phyloP scores from a whole-genome alignment of 2,888 invertebrate genomes.

The Holacanthella duospinosa region DNA sequence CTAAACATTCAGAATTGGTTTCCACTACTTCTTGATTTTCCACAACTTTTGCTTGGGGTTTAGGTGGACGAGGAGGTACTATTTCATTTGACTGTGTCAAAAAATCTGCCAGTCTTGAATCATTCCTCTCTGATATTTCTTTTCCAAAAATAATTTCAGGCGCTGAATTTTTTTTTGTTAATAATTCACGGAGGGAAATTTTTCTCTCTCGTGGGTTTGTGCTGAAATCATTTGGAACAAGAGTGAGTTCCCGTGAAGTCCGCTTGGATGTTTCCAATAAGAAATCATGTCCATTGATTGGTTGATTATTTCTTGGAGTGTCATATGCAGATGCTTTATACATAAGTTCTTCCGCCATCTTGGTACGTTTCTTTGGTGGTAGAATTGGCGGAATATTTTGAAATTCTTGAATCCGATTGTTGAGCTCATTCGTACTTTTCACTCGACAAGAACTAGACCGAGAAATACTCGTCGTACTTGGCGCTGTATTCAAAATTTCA shows the following conservation, averaged over 20 bases:
- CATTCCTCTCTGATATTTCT: background rate
- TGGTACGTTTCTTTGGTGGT: conserved; percentile 28
- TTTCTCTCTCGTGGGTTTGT: background rate
- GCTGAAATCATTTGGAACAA: background rate
- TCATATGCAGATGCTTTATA: conserved; percentile 21
- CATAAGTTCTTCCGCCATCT: background rate
- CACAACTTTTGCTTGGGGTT: background rate
- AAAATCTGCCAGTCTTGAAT: background rate
- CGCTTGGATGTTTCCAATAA: no score
- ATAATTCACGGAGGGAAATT: conserved; percentile 10
- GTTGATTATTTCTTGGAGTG: conserved; percentile 28
- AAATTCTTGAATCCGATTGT: background rate
- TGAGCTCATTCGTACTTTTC: background rate
- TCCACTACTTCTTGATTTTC: background rate
- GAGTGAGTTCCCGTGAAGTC: background rate
- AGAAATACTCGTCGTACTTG: background rate
- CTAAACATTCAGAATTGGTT: background rate
- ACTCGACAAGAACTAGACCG: conserved; percentile 9
- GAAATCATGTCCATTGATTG: conserved; percentile 14
- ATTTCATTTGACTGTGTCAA: background rate
- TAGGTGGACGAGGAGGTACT: background rate
- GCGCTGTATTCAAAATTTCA: conserved; percentile 18
- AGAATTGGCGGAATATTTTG: conserved; percentile 15
- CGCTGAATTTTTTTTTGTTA: conserved; percentile 32
- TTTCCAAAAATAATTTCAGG: conserved; percentile 28